Conservation (phyloP, 2,113 vertebrate species). For the Nycticorax nycticorax region DNA sequence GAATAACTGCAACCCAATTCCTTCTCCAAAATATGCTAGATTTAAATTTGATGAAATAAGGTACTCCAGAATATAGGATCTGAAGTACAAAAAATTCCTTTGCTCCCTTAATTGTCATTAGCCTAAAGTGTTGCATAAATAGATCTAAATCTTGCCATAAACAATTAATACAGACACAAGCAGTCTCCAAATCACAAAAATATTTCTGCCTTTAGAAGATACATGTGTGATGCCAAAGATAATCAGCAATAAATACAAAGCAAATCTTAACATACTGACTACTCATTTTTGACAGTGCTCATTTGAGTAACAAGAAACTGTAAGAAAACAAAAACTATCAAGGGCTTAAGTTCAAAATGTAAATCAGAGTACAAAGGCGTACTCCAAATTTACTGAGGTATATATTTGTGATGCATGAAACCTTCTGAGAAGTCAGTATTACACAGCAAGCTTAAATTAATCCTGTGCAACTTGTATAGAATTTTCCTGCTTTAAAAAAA, state of each 20-base stretch:
- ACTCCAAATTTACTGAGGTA: not conserved
- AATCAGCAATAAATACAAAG: not conserved
- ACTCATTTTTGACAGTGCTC: not conserved
- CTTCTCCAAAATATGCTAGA: not conserved
- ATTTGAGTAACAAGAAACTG: not conserved
- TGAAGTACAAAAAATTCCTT: not conserved
- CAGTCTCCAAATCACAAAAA: not conserved
- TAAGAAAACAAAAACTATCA: not conserved
- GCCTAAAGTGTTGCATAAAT: not conserved
- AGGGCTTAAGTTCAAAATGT: not conserved
- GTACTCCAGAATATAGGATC: not conserved
- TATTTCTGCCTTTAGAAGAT: not conserved
- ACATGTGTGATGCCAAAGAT: not conserved
- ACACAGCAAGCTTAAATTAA: not conserved
- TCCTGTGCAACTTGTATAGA: not conserved
- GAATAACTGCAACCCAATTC: not conserved
- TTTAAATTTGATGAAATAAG: not conserved
- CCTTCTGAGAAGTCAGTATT: not conserved
- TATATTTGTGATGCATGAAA: not conserved
- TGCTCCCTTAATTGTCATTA: not conserved
- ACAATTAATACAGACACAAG: not conserved
- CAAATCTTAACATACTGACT: not conserved
- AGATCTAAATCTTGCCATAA: not conserved
- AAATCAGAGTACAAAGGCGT: not conserved
- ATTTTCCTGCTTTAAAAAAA: not conserved